These are phyloP conservation scores for Apistogramma diplotaenia DNA, from an alignment of 2,113 vertebrate species.

Conservation along the genomic window DNA sequence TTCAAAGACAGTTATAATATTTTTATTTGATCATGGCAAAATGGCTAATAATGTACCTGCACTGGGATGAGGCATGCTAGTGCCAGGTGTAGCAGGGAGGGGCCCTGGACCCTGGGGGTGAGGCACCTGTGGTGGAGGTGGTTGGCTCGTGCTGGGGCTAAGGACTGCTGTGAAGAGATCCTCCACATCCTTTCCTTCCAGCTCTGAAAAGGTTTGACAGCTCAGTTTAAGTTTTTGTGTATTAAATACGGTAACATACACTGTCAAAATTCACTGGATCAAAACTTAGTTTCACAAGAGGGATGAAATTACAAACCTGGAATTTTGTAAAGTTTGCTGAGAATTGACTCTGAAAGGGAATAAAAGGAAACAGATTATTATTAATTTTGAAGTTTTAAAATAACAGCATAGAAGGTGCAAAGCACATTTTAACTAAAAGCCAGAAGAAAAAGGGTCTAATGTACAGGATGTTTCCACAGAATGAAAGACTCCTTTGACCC, in stretches of 20 bases:
- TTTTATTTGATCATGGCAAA: not conserved
- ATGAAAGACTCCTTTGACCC: not conserved
- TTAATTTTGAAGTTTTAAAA: not conserved
- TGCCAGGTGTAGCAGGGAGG: conserved; percentile 62
- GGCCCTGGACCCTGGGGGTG: conserved; percentile 78
- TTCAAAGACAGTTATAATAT: not conserved
- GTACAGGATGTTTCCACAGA: not conserved
- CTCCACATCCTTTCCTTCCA: conserved; percentile 96
- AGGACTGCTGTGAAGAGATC: conserved; percentile 95
- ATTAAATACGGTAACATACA: not conserved
- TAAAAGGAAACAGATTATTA: conserved; percentile 2
- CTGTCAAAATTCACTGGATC: not conserved
- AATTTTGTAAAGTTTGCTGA: conserved; percentile 97
- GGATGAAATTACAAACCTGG: conserved; percentile 83
- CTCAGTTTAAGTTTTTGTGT: not conserved
- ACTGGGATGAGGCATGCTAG: conserved; percentile 80
- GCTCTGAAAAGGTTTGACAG: conserved; percentile 75
- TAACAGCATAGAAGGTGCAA: not conserved
- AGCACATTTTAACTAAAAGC: not conserved
- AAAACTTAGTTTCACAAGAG: not conserved
- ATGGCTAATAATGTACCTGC: conserved; percentile 74
- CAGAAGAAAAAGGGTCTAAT: not conserved
- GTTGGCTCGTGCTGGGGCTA: conserved; percentile 85
- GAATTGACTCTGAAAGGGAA: conserved; percentile 87
- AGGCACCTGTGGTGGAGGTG: conserved; percentile 79